A percentile compares a stretch with the other conserved stretches of the same genome.
Evolutionary conservation across 2,888 invertebrate genomes (phyloP).

Genomic region (Axea sp.): DNA sequence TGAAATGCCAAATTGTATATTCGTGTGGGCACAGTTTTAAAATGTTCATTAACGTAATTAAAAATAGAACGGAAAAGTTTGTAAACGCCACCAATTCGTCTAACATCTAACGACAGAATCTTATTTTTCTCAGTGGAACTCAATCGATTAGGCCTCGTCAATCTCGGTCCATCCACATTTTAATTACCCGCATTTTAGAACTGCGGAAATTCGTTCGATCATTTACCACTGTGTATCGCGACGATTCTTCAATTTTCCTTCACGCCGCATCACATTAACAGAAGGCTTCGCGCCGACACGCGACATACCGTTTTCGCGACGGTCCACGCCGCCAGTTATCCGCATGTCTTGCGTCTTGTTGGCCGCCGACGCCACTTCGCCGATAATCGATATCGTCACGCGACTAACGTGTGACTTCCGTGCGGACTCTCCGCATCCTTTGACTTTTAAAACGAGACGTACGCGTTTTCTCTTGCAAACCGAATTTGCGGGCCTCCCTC

Average conservation of each 20-base stretch:
- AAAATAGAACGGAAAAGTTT: too few relatives aligned
- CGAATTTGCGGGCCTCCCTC: conserved; percentile 12
- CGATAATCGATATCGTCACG: conserved; percentile 52
- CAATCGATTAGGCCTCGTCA: background rate
- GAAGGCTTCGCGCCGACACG: conserved; percentile 6
- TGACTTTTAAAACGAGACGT: background rate
- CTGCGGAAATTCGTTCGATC: background rate
- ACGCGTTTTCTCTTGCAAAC: conserved; percentile 1
- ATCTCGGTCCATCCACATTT: conserved; percentile 1
- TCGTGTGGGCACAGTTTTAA: too few relatives aligned
- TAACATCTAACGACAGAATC: too few relatives aligned
- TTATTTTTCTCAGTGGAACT: background rate
- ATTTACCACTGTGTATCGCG: too few relatives aligned
- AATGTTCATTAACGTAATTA: too few relatives aligned
- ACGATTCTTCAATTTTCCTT: conserved; percentile 18
- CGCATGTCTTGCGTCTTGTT: conserved; percentile 36
- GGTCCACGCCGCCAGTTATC: conserved; percentile 35
- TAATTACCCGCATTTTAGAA: background rate
- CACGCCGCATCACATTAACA: conserved; percentile 19
- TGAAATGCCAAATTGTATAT: too few relatives aligned
- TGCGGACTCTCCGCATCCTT: background rate
- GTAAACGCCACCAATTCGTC: too few relatives aligned
- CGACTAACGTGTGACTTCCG: conserved; percentile 24
- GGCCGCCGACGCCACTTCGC: conserved; percentile 39
- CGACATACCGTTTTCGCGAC: conserved; percentile 41